Base-by-base conservation (phyloP, 1,140 invertebrate genomes). In the Coptotermes formosanus region DNA sequence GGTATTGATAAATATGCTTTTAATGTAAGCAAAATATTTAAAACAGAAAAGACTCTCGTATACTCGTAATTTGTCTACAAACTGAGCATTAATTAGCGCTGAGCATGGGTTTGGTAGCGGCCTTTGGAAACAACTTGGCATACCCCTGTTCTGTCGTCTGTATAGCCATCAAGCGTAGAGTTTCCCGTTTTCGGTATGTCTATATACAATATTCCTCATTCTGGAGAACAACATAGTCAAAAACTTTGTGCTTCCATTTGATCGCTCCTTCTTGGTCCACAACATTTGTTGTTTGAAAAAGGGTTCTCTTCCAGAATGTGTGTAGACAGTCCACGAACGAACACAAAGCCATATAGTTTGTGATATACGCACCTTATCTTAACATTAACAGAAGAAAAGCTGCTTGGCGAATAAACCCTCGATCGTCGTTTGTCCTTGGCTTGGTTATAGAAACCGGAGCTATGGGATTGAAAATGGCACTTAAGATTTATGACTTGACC, bases 401-500 rank as follows among this genome's bases (percentile, higher is more conserved):
- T 64, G 11, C 59, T 64, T 21, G 11, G 59, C 12, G 59, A 64
- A n/a, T 64, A 21, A 64, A 21, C 59, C 59, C 14, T 9, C 19
- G 16, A 64, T 64, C 59, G 19, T 23, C 59, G 16, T 64, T 64
- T 23, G 59, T 64, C 59, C 59, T 23, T 19, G 59, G 21, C 59
- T 12, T 64, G 21, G 12, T 64, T 19, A 64, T 64, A 64, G 59
- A 64, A 64, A 64, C 25, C 59, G 12, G 19, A 64, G 59, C 59
- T 64, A 64, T 64, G 59, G 59, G 25, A 64, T 75, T 25, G n/a
- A 75, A 75, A 75, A 75, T 75, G n/a, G n/a, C 8, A 25, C 64
- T 75, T 30, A 30, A 75, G 64, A 75, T 75, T 75, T 75, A 75
- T 75, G n/a, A 30, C 64, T 75, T 75, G 30, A 75, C 64, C n/a